Base-by-base conservation (phyloP, 1,140 invertebrate genomes). In the Ceratina japonica region DNA sequence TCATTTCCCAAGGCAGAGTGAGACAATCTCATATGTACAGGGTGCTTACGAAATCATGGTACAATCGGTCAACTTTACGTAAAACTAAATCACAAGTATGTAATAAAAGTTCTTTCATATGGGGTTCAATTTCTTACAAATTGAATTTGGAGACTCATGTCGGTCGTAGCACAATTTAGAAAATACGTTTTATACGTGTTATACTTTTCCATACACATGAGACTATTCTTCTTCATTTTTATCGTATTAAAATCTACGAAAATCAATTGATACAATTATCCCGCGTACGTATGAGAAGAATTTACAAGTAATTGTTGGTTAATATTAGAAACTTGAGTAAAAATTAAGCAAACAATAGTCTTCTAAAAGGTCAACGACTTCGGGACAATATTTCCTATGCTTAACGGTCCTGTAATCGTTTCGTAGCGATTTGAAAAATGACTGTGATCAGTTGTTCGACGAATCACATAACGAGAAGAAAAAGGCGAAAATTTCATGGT, bases 401-500 rank as follows among this genome's bases (percentile, higher is more conserved):
- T 27, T 8, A 61, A 27, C 24, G 59, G 10, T 37, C 7, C 2
- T 37, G 7, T 37, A 37, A 37, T 37, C n/a, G n/a, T 37, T 44
- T 8, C 10, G 12, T 27, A 12, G 18, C 27, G 2, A 31, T 8
- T 8, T 8, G 10, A 37, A 63, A 37, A 10, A 13, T 16, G 22
- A 54, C 49, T 3, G 16, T 10, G 18, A 27, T 54, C 24, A 54
- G 0, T 59, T 22, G 8, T 24, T 59, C 20, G 56, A 58, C 56
- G n/a, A 58, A 20, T 20, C 20, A n/a, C n/a, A 58, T 20, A 59
- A 10, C 7, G 58, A 22, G 22, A 27, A 62, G 5, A 27, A 62
- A 27, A 62, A 63, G 20, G 3, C 20, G 54, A 77, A 72, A 61
- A 20, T 58, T 54, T 73, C 13, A 59, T 22, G 22, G 22, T 64